These are phyloP conservation scores for Bruchidius siliquastri DNA, from an alignment of 2,888 invertebrate genomes.

Conservation along the genomic window DNA sequence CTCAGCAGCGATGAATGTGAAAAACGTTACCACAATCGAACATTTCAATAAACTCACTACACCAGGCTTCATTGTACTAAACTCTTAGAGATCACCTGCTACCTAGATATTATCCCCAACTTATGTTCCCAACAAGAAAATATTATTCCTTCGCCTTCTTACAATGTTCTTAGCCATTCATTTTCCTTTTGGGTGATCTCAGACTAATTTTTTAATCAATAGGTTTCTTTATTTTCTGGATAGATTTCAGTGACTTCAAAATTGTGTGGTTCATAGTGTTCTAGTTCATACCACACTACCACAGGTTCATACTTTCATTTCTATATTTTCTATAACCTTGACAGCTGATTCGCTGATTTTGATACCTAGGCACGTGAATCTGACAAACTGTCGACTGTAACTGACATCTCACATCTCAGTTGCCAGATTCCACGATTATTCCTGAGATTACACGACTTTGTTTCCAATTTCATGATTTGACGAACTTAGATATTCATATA, in stretches of 20 bases:
- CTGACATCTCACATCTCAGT: no score
- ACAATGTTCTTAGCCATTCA: no score
- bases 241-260: neutral
- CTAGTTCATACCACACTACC: no score
- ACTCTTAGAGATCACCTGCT: neutral
- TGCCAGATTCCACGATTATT: no score
- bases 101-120: neutral
- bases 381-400: no score
- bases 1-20: slow-evolving; percentile 13
- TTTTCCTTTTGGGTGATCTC: neutral
- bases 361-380: no score
- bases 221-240: neutral
- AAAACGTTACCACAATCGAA: slow-evolving; percentile 8
- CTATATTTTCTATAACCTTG: neutral
- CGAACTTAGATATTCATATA: no score
- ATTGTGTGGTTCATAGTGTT: neutral
- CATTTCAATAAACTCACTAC: slow-evolving; percentile 6
- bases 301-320: neutral
- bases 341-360: neutral
- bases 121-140: neutral
- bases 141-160: neutral
- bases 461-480: no score
- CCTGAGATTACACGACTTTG: no score
- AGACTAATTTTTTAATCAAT: neutral
- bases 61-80: neutral